Conservation (phyloP, 2,113 vertebrate genomes). For the Oreotrochilus melanogaster region DNA sequence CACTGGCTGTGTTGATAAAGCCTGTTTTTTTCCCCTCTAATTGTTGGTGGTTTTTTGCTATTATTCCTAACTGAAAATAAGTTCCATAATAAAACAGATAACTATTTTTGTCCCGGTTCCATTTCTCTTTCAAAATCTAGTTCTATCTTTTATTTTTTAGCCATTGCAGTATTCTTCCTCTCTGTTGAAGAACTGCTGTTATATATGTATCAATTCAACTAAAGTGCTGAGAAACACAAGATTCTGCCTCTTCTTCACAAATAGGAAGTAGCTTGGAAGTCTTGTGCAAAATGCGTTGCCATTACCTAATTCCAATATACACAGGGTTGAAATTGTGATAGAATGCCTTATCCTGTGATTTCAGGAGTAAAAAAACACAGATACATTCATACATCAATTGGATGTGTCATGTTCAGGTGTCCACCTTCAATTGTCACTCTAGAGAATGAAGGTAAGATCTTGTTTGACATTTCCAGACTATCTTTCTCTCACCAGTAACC, state of each 20-base stretch:
- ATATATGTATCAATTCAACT: background rate
- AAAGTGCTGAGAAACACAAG: background rate
- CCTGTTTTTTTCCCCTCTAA: accelerated
- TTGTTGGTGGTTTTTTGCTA: background rate
- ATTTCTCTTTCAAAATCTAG: background rate
- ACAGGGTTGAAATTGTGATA: background rate
- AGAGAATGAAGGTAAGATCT: background rate
- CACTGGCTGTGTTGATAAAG: background rate
- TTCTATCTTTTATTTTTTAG: background rate
- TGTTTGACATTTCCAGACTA: background rate
- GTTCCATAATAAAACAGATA: background rate
- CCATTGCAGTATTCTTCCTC: background rate
- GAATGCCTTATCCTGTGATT: background rate
- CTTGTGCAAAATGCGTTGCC: background rate
- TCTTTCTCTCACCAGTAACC: background rate
- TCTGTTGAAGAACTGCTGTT: background rate
- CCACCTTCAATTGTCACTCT: background rate
- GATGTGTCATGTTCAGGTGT: background rate
- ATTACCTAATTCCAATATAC: background rate
- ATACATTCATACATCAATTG: accelerated
- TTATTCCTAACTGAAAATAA: background rate
- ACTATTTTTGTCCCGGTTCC: background rate
- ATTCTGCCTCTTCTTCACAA: background rate
- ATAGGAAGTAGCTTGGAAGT: background rate
- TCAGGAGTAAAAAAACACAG: background rate